Base-by-base conservation (phyloP, 2,113 vertebrate genomes). In the Calyptommatus sinebrachiatus region DNA sequence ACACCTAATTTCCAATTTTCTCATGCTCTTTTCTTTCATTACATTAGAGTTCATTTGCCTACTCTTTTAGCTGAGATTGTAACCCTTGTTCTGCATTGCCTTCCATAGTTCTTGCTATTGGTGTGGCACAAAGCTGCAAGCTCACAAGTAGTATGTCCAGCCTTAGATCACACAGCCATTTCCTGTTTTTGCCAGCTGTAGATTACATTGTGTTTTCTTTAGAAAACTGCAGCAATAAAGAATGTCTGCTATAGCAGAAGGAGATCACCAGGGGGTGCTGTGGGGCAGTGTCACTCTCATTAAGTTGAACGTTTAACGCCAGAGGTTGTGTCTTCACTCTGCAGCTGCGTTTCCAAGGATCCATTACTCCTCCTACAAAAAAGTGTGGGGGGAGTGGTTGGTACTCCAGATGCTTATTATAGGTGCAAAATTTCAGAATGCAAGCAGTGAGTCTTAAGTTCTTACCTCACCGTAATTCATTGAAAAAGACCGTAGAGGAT, bases 241-340 rank as follows among this genome's bases (percentile, higher is more conserved):
- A 69, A 63, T 45, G 50, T 5, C 7, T 70, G 41, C 73, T 41
- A 12, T 65, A 45, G 18, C 67, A 71, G 26, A 35, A 66, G 67
- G 60, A 53, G 53, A 79, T 53, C 73, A 66, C 72, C 83, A 84
- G 67, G 77, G 60, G 73, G 67, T 31, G 66, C 82, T 83, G 57
- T 69, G 76, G 63, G 65, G 70, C n/a, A 78, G 76, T 78, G 76
- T 71, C 73, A n/a, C 48, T 68, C 16, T 69, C n/a, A 18, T 61
- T 50, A 61, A 31, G 31, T 1, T 48, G 26, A 46, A 46, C 20
- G 7, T 20, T 20, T 69, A 76, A 31, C 48, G 73, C 24, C 53
- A 50, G 53, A 76, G 53, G 53, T 18, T 57, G 53, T 57, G 53
- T 18, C 53, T 57, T 16, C 12, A 57, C 53, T 57, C 53, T 57